These are phyloP conservation scores for Australoheros scitulus DNA, from an alignment of 2,113 vertebrate genomes.

Conservation along the genomic window DNA sequence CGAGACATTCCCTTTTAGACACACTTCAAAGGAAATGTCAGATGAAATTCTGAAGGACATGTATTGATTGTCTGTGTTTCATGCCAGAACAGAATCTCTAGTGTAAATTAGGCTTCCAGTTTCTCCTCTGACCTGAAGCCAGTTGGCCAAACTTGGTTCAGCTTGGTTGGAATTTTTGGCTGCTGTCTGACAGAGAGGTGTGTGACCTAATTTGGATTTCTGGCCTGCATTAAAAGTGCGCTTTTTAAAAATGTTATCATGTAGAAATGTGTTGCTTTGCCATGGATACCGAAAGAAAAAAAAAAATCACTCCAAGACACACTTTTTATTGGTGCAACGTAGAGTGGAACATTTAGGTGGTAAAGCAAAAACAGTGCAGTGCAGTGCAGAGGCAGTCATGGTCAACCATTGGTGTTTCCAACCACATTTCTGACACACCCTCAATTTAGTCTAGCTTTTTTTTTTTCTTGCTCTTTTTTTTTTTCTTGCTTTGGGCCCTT, in stretches of 20 bases:
- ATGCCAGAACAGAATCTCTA: background rate
- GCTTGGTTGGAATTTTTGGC: slow-evolving; percentile 9
- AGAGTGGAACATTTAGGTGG: slow-evolving; percentile 54
- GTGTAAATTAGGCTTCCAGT: background rate
- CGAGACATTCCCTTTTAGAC: slow-evolving; percentile 33
- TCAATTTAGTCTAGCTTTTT: slow-evolving; percentile 35
- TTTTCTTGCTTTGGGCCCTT: slow-evolving; percentile 21
- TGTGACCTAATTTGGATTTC: slow-evolving; percentile 27
- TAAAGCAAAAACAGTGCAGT: slow-evolving; percentile 37
- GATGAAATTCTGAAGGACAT: slow-evolving; percentile 33
- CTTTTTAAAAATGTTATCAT: background rate
- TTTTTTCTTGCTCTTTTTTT: background rate
- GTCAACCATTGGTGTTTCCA: slow-evolving; percentile 55
- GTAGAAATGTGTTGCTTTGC: slow-evolving; percentile 11
- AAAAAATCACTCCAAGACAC: background rate
- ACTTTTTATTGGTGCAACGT: slow-evolving; percentile 35
- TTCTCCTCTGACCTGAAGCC: background rate
- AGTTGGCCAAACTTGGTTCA: background rate
- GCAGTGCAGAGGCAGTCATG: slow-evolving; percentile 25
- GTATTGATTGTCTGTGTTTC: slow-evolving; percentile 45
- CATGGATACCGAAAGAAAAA: slow-evolving; percentile 39
- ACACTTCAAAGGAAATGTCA: slow-evolving; percentile 53
- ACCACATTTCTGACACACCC: slow-evolving; percentile 75
- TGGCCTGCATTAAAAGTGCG: background rate
- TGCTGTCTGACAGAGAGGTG: background rate